phyloP scores from a whole-genome alignment of 1,140 invertebrate genomes.

The Orussus abietinus region DNA sequence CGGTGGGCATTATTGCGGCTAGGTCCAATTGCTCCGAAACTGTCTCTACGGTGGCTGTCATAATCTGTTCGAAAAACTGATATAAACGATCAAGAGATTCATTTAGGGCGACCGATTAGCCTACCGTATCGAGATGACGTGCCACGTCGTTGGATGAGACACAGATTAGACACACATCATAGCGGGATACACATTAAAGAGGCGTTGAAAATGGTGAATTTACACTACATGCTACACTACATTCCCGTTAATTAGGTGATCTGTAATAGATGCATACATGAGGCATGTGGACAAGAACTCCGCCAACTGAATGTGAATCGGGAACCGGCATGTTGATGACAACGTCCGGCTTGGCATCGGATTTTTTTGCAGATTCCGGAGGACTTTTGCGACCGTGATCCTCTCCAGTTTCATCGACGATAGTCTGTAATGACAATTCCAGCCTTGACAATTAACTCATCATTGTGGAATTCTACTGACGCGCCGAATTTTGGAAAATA shows the following conservation, averaged over 20 bases:
- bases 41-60: conserved; percentile 90
- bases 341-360: conserved; percentile 60
- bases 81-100: conserved; percentile 46
- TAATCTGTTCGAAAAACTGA: conserved; percentile 68
- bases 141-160: conserved; percentile 26
- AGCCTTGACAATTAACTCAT: too few species aligned
- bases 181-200: conserved; percentile 4
- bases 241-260: conserved; percentile 1
- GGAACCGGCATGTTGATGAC: conserved; percentile 63
- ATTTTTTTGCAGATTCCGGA: conserved; percentile 63
- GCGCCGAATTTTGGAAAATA: too few species aligned
- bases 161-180: conserved; percentile 43
- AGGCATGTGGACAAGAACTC: conserved; percentile 83
- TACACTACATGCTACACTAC: conserved; percentile 5
- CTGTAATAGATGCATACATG: conserved; percentile 69
- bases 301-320: conserved; percentile 73
- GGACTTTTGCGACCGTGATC: conserved; percentile 62
- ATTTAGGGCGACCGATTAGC: background rate
- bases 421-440: conserved; percentile 55
- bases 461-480: too few species aligned
- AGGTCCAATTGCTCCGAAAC: conserved; percentile 83
- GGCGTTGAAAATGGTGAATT: conserved; percentile 15
- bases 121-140: background rate
- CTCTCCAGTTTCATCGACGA: conserved; percentile 59
- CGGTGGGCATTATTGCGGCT: conserved; percentile 75